Evolutionary conservation across 1,140 invertebrate genomes (phyloP), one percentile per base, ranked within the genome.

Genomic region (Anthonomus grandis): DNA sequence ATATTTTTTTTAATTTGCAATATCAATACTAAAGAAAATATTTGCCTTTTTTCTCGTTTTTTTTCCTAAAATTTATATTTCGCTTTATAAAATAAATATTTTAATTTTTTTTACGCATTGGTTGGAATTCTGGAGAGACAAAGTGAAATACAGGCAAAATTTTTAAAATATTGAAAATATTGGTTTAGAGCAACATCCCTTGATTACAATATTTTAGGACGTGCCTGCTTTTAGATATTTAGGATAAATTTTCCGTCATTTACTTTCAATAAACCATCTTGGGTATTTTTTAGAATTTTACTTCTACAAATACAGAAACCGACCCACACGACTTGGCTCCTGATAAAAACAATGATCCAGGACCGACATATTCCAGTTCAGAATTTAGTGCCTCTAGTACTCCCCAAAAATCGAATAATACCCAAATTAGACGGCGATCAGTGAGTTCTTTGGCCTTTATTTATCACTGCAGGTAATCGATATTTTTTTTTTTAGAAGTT

Each of bases 371-470:
- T 45, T 46, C 36, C 36, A 18, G 25, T 37, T 34, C 48, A 19
- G 64, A 66, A 65, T 48, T 64, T 41, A 64, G 57, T 19, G 68
- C 66, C 3, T 65, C 69, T 13, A 72, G 69, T 39, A 73, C 72
- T 2, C 70, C 69, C 18, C 53, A 69, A 15, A 68, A 64, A 60
- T 59, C 64, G n/a, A 64, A 63, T 54, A 62, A 62, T 23, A 68
- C 62, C 4, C 68, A 70, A 46, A 70, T 74, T 23, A 65, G 74
- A 24, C 61, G 74, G 48, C 53, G 72, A 51, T 74, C 73, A 1
- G 69, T 75, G 10, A 74, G 72, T 57, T 73, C 72, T 2, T 64
- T 71, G 55, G 72, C 72, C 0, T 75, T 69, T 51, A 74, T 74
- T 17, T 75, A 74, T 57, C 69, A 71, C 50, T 74, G 72, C 48